Conservation (phyloP, 2,113 vertebrate species). For the Balaenoptera acutorostrata region DNA sequence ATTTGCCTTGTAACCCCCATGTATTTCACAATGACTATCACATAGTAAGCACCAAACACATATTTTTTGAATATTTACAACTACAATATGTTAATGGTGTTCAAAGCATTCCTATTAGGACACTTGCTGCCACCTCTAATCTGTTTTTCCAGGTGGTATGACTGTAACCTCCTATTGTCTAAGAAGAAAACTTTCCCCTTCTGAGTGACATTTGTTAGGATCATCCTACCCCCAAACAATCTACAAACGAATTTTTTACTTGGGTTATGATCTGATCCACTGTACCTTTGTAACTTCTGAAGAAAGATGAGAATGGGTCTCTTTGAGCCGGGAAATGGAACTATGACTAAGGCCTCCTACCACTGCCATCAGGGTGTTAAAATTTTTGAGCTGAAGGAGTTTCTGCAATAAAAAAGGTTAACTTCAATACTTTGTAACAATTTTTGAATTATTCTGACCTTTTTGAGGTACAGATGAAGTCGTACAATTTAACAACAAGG, state of each 20-base stretch:
- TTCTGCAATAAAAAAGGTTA: conserved; percentile 83
- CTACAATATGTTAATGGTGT: not conserved
- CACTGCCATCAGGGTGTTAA: conserved; percentile 97
- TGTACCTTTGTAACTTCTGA: conserved; percentile 93
- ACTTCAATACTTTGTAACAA: not conserved
- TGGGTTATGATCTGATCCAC: not conserved
- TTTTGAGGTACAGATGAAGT: not conserved
- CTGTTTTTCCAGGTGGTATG: not conserved
- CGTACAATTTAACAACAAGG: not conserved
- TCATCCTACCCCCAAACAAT: not conserved
- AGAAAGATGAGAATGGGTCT: conserved; percentile 92
- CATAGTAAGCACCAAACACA: not conserved
- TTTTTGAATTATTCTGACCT: not conserved
- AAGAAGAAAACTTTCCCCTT: not conserved
- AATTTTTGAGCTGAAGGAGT: conserved; percentile 95
- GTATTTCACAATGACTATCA: not conserved
- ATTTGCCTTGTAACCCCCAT: not conserved
- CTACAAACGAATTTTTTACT: not conserved
- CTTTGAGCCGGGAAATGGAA: conserved; percentile 96
- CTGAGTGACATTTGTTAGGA: not conserved
- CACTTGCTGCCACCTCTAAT: not conserved
- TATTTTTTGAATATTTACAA: not conserved
- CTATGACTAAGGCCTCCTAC: conserved; percentile 97
- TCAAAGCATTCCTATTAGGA: not conserved
- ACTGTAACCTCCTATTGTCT: not conserved